Conservation (phyloP, 2,113 vertebrate genomes). For the Pygoscelis adeliae region DNA sequence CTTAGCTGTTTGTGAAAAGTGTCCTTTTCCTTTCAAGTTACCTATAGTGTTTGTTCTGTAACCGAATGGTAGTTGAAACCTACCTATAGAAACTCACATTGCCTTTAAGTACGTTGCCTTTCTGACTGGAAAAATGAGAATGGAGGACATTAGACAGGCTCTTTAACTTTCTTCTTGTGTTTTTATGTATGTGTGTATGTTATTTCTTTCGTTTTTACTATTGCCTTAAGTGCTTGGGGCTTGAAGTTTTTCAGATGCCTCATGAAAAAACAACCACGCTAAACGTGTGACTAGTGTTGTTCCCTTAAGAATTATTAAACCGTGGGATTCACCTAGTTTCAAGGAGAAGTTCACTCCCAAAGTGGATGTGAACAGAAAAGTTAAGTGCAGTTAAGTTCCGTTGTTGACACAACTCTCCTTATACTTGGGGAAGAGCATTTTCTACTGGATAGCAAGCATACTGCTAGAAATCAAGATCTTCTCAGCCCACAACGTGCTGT, state of each 20-base stretch:
- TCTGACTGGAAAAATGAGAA: not conserved
- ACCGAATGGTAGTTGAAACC: not conserved
- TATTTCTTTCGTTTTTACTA: not conserved
- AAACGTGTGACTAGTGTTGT: not conserved
- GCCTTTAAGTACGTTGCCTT: not conserved
- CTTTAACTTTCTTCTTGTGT: not conserved
- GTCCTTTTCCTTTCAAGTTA: not conserved
- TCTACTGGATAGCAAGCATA: not conserved
- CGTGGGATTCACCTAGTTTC: not conserved
- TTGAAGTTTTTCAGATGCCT: not conserved
- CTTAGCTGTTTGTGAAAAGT: accelerated
- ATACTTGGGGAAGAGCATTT: not conserved
- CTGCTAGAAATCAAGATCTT: not conserved
- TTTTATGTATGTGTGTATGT: accelerated
- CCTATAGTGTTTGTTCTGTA: not conserved
- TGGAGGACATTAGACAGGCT: not conserved
- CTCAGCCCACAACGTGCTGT: accelerated
- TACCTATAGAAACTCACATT: accelerated
- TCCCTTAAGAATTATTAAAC: not conserved
- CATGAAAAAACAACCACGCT: accelerated
- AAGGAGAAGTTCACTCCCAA: not conserved
- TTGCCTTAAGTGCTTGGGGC: not conserved
- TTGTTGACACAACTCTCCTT: not conserved
- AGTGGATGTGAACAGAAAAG: not conserved
- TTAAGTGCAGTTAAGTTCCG: not conserved